Conservation (phyloP, 1,140 invertebrate species). For the Teleogryllus occipitalis region DNA sequence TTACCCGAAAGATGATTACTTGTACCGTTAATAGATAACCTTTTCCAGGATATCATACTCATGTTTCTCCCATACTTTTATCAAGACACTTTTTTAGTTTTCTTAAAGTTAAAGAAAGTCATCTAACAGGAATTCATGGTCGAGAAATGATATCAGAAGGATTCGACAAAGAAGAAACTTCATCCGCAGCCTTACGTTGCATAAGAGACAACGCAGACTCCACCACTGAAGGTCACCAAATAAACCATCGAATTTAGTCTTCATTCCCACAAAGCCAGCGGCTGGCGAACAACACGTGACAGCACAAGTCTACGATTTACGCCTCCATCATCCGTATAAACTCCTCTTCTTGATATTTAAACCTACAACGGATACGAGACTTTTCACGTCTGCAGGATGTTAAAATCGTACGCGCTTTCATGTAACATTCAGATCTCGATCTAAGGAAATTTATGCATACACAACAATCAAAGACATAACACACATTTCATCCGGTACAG, state of each 20-base stretch:
- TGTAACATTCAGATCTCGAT: constrained; percentile 1
- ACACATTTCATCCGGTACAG: neutral
- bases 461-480: constrained; percentile 1
- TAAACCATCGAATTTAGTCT: neutral
- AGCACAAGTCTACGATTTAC: neutral
- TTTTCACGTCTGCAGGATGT: constrained; percentile 3
- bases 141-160: too few relatives aligned
- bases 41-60: too few relatives aligned
- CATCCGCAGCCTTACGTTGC: neutral
- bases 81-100: too few relatives aligned
- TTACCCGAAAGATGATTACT: too few relatives aligned
- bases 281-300: neutral
- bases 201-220: neutral
- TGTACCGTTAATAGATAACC: too few relatives aligned
- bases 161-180: neutral
- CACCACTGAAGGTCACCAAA: neutral
- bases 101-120: too few relatives aligned
- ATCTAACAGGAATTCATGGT: too few relatives aligned
- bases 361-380: neutral
- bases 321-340: neutral
- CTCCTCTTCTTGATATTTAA: neutral
- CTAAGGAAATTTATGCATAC: constrained; percentile 5
- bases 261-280: neutral
- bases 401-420: constrained; percentile 4
- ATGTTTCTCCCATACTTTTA: too few relatives aligned